Percentiles rank a stretch among this genome's conserved stretches.
Conservation (phyloP, 1,140 invertebrate genomes). For the Mylabris phalerata region DNA sequence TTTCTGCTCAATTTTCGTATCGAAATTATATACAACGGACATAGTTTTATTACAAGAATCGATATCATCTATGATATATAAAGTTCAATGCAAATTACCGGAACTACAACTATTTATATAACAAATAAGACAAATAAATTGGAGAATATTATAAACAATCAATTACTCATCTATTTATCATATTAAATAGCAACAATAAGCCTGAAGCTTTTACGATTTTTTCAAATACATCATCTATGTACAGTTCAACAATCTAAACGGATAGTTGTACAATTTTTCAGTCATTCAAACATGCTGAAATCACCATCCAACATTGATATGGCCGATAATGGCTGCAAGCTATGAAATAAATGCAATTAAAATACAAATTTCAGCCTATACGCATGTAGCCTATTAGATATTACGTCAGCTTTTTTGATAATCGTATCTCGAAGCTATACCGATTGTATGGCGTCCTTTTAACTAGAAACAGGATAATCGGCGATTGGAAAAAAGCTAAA, state of each 20-base stretch:
- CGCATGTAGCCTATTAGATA: background rate
- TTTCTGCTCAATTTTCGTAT: constrained; percentile 15
- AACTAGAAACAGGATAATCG: too few species aligned
- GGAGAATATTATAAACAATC: constrained; percentile 7
- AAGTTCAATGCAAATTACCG: too few species aligned
- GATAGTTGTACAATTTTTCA: constrained; percentile 2
- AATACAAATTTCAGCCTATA: constrained; percentile 10
- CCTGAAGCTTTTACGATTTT: constrained; percentile 13
- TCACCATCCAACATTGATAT: background rate
- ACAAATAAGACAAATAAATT: background rate
- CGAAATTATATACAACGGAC: constrained; percentile 4
- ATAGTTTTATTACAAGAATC: background rate
- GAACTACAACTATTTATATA: too few species aligned
- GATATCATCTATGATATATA: background rate
- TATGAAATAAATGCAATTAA: constrained; percentile 10
- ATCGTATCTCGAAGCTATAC: too few species aligned
- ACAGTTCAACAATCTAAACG: background rate
- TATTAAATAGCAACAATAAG: constrained; percentile 16
- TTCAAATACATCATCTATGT: constrained; percentile 27
- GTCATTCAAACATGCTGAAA: background rate
- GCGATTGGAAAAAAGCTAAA: too few species aligned
- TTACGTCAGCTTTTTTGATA: too few species aligned
- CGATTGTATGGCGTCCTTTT: too few species aligned
- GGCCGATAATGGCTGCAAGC: constrained; percentile 6
- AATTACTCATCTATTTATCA: constrained; percentile 29